A percentile compares a stretch with the other conserved stretches of the same genome.
Evolutionary conservation across 2,113 vertebrate genomes (phyloP).

Genomic region (Tonatia bakeri): DNA sequence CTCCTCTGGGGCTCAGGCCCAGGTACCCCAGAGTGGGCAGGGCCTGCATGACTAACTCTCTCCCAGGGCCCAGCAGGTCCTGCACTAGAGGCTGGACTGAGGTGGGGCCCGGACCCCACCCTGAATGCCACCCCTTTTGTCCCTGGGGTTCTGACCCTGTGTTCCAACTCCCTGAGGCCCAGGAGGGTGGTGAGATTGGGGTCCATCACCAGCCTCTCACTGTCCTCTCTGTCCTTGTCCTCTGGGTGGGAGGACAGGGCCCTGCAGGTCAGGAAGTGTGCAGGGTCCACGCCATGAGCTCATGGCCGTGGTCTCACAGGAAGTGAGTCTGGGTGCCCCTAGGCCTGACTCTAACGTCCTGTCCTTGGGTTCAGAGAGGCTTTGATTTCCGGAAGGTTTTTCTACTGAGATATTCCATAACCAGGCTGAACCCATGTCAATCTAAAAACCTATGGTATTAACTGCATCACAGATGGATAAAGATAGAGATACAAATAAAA

Average conservation of each 20-base stretch:
- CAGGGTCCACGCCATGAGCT: neutral
- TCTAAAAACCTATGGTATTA: neutral
- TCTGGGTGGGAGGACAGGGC: too few species aligned
- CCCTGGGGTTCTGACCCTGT: accelerated
- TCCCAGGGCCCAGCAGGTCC: neutral
- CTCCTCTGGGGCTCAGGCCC: too few species aligned
- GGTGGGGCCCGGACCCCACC: neutral
- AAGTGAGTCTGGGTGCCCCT: accelerated
- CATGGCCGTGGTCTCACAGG: neutral
- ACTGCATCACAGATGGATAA: too few species aligned
- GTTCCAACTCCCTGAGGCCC: neutral
- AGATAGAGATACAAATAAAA: too few species aligned
- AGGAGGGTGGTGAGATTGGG: neutral
- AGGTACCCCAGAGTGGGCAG: neutral
- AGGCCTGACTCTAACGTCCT: neutral
- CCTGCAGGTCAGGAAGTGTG: neutral
- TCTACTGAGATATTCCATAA: neutral
- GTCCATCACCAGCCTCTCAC: too few species aligned
- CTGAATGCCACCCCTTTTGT: accelerated
- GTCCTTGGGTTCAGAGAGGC: accelerated
- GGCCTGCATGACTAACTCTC: too few species aligned
- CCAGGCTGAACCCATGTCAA: neutral
- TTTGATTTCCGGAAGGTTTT: neutral
- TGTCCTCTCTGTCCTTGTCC: too few species aligned
- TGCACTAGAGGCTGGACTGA: neutral